Conservation (phyloP, 2,797 vertebrate genomes). For the Helarctos malayanus region DNA sequence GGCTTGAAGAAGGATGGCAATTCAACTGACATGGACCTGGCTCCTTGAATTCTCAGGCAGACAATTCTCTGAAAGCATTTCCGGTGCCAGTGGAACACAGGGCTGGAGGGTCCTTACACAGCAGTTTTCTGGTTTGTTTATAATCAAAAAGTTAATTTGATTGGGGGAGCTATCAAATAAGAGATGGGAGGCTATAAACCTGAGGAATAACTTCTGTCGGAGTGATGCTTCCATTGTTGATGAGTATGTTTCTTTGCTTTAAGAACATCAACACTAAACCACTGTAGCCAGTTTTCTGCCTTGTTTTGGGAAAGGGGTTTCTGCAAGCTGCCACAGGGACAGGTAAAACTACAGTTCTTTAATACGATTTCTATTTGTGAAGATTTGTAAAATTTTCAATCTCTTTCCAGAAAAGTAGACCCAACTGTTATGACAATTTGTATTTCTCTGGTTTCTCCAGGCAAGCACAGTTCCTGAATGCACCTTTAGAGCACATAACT, state of each 20-base stretch:
- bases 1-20: not conserved
- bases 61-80: not conserved
- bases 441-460: not conserved
- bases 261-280: not conserved
- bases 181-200: not conserved
- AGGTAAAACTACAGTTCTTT: not conserved
- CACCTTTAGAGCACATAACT: not conserved
- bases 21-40: not conserved
- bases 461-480: not conserved
- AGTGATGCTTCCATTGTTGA: not conserved
- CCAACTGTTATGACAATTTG: not conserved
- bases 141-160: not conserved
- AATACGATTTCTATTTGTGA: not conserved
- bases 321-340: not conserved
- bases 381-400: not conserved
- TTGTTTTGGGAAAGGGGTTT: not conserved
- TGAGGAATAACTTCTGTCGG: not conserved
- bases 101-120: not conserved
- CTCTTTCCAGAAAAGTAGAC: not conserved
- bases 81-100: not conserved
- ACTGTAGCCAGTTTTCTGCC: not conserved
- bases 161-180: not conserved
- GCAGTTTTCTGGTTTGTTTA: not conserved
- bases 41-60: not conserved
- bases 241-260: not conserved